Percentiles rank a stretch among this genome's conserved stretches.
These are phyloP conservation scores for Littorina saxatilis DNA, from an alignment of 1,140 invertebrate genomes.

Conservation along the genomic window DNA sequence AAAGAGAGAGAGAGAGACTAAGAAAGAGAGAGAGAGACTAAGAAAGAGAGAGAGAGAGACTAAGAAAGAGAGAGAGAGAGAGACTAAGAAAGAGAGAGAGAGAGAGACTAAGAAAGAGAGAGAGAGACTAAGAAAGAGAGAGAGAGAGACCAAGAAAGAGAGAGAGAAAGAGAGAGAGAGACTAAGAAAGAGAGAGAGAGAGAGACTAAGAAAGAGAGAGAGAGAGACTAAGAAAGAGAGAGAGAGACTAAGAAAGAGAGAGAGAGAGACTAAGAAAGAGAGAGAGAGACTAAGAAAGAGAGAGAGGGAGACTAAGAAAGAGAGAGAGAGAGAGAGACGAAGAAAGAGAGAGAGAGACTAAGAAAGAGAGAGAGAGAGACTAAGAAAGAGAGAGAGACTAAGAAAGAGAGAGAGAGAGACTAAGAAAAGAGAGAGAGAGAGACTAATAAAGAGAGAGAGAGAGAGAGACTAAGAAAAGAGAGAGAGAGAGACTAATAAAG, in stretches of 20 bases:
- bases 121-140: background rate
- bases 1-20: too few relatives aligned
- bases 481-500: background rate
- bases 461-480: conserved; percentile 1
- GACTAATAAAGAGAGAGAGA: background rate
- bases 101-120: background rate
- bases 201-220: background rate
- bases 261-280: background rate
- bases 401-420: background rate
- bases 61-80: too few relatives aligned
- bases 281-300: background rate
- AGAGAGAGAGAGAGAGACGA: background rate
- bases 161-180: too few relatives aligned
- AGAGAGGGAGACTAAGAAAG: background rate
- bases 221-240: background rate
- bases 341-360: background rate
- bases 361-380: background rate
- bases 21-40: too few relatives aligned
- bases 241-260: background rate
- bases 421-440: background rate
- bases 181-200: background rate
- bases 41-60: background rate
- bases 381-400: background rate
- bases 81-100: too few relatives aligned
- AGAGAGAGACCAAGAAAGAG: too few relatives aligned